Evolutionary conservation across 2,888 invertebrate genomes (phyloP).

Genomic region (Eupithecia inturbata): DNA sequence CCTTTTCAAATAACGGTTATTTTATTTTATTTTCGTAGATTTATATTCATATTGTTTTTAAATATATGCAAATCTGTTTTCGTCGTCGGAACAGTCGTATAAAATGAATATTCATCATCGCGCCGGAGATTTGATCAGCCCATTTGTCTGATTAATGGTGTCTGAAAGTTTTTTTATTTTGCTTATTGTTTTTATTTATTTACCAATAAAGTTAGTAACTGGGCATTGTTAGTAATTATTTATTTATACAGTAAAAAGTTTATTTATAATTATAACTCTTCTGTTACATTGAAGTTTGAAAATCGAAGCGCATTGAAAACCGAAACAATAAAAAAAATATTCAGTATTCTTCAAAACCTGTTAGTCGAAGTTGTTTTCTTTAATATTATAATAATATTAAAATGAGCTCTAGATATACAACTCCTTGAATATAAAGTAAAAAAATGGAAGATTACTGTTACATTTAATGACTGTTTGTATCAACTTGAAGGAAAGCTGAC

Average conservation of each 20-base stretch:
- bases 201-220: neutral
- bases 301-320: neutral
- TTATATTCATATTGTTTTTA: neutral
- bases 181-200: neutral
- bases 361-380: neutral
- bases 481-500: neutral
- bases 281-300: neutral
- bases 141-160: conserved; percentile 58
- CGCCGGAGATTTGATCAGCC: conserved; percentile 54
- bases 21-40: neutral
- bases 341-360: neutral
- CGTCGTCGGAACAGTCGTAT: conserved; percentile 37
- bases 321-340: neutral
- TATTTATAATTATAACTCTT: neutral
- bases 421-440: neutral
- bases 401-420: neutral
- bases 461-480: neutral
- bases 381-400: neutral
- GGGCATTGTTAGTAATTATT: neutral
- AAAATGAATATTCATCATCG: conserved; percentile 48
- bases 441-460: neutral
- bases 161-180: conserved; percentile 46
- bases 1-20: neutral
- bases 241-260: neutral
- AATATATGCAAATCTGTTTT: conserved; percentile 22